Evolutionary conservation across 2,797 vertebrate genomes (phyloP).

Genomic region (Adrianichthys oophorus): DNA sequence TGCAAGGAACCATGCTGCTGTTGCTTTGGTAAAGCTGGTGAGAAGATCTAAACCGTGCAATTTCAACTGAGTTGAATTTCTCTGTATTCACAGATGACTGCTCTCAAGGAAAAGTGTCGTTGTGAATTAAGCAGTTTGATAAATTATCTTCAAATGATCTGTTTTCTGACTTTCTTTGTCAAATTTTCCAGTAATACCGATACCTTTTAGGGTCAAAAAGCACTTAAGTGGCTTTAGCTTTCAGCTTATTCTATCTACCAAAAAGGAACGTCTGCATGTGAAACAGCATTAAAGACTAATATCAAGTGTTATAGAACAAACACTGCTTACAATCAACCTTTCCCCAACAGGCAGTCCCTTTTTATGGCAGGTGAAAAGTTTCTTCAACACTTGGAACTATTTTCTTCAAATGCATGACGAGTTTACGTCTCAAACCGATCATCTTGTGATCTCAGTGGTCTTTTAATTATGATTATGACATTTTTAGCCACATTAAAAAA

Average conservation of each 20-base stretch:
- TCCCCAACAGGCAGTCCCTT: constrained; percentile 28
- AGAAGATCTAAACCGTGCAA: constrained; percentile 32
- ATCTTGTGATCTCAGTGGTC: too few relatives aligned
- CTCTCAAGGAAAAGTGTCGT: too few relatives aligned
- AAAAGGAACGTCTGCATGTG: constrained; percentile 18
- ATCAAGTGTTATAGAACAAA: constrained; percentile 37
- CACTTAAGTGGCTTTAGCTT: constrained; percentile 3
- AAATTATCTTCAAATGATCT: too few relatives aligned
- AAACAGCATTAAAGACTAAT: constrained; percentile 33
- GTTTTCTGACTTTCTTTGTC: constrained; percentile 10
- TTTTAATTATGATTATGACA: too few relatives aligned
- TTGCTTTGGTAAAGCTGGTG: constrained; percentile 36
- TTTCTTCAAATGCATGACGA: too few relatives aligned
- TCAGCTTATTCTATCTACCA: constrained; percentile 16
- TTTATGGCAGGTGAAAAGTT: too few relatives aligned
- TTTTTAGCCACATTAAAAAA: too few relatives aligned
- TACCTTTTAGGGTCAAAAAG: constrained; percentile 14
- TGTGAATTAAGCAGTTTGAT: too few relatives aligned
- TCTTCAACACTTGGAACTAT: too few relatives aligned
- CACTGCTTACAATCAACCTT: constrained; percentile 38
- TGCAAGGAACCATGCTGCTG: constrained; percentile 19
- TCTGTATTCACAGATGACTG: constrained; percentile 18
- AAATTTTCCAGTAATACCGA: constrained; percentile 8
- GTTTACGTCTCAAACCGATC: too few relatives aligned
- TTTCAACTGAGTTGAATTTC: constrained; percentile 35